Conservation (phyloP, 2,888 invertebrate genomes). For the Catocala fraxini region DNA sequence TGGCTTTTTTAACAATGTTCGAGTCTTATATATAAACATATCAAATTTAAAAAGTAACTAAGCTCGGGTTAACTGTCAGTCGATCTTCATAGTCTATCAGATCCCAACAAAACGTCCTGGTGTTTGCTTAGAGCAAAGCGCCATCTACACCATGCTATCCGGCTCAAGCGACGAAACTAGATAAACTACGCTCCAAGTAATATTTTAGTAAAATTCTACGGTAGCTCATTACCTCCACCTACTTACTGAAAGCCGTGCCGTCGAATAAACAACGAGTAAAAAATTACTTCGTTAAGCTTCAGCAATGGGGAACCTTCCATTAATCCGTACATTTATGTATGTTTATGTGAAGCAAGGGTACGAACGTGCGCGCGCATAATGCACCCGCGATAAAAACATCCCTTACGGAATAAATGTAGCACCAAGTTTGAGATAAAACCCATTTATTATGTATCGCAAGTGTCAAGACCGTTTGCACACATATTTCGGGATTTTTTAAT, state of each 20-base stretch:
- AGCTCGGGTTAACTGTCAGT: too few relatives aligned
- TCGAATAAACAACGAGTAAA: constrained; percentile 43
- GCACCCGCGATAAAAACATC: constrained; percentile 58
- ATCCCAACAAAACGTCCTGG: too few relatives aligned
- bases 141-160: too few relatives aligned
- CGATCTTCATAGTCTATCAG: too few relatives aligned
- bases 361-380: constrained; percentile 62
- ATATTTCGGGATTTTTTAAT: not conserved
- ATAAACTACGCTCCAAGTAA: too few relatives aligned
- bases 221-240: constrained; percentile 1
- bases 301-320: constrained; percentile 51
- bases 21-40: too few relatives aligned
- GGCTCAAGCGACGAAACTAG: too few relatives aligned
- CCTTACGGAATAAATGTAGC: constrained; percentile 55
- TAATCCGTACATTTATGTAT: constrained; percentile 59
- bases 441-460: constrained; percentile 11
- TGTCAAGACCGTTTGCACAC: not conserved
- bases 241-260: constrained; percentile 33
- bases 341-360: constrained; percentile 45
- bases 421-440: constrained; percentile 27
- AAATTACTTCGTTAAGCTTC: constrained; percentile 41
- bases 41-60: too few relatives aligned
- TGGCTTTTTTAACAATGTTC: too few relatives aligned
- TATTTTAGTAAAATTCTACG: constrained; percentile 2
- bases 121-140: too few relatives aligned